Evolutionary conservation across 2,888 invertebrate genomes (phyloP), one percentile per base, ranked within the genome.

Genomic region (Diachrysia chrysitis): DNA sequence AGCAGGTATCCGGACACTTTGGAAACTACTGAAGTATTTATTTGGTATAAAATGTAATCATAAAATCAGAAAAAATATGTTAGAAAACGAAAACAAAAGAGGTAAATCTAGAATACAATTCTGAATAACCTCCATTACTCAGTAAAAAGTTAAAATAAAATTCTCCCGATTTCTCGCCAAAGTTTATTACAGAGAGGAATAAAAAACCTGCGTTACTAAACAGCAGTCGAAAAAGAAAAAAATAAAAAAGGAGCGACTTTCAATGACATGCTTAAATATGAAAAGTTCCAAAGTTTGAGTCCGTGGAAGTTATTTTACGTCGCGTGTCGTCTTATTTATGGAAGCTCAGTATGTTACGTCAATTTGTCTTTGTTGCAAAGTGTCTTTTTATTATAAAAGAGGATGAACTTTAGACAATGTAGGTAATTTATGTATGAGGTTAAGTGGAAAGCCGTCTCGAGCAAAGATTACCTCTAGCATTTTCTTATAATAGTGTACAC

Each of bases 201-300:
- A 76, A 73, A 65, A 79, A 71, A 55, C 4, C 58, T 48, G 17
- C 51, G 51, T 35, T 29, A 46, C 65, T 54, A 67, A 65, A 58
- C 46, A 69, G 54, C 48, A 60, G 53, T 17, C 53, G 53, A 53
- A 70, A 59, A 62, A 72, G 59, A 70, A 60, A 60, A 42, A 29
- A 32, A 10, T 48, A 32, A 66, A 73, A 69, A 60, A 57, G 21
- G 19, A 14, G 25, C 7, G 54, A 66, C 67, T 70, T 67, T 63
- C 69, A 66, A 79, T 70, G 82, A 79, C 77, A 73, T 69, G 73
- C 59, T 79, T 73, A 65, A 69, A 76, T 79, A 76, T 66, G 68
- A 70, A 76, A 76, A 80, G 60, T 80, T 79, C 19, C n/a, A 16
- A 64, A 65, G 62, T 71, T 71, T 23, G 51, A 61, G 51, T 23